These are phyloP conservation scores for Ceyx melanurus DNA, from an alignment of 2,113 vertebrate genomes.

Conservation along the genomic window DNA sequence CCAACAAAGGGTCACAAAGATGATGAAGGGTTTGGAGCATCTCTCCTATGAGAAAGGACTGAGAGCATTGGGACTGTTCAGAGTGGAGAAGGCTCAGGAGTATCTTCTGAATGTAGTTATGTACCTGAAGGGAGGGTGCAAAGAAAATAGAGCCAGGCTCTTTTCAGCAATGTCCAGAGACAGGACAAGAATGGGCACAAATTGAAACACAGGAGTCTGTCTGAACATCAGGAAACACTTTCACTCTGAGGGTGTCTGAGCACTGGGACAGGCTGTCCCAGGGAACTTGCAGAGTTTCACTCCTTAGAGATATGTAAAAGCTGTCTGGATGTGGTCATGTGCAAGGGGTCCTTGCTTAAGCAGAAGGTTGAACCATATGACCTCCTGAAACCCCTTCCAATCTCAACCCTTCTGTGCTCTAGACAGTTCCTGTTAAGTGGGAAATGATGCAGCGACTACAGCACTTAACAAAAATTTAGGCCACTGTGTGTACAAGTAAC, in stretches of 20 bases:
- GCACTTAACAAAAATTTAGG: background rate
- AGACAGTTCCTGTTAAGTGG: background rate
- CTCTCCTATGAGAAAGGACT: background rate
- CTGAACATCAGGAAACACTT: background rate
- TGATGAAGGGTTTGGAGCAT: background rate
- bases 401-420: background rate
- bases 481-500: background rate
- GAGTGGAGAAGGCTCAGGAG: background rate
- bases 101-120: background rate
- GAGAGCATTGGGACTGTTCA: background rate
- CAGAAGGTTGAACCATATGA: background rate
- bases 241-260: background rate
- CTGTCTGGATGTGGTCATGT: rapidly evolving
- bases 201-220: background rate
- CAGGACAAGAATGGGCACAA: background rate
- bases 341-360: background rate
- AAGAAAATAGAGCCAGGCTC: background rate
- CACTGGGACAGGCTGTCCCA: background rate
- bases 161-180: background rate
- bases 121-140: background rate
- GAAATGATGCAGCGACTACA: background rate
- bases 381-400: background rate
- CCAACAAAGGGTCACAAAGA: background rate
- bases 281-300: background rate
- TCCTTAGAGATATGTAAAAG: background rate